These are phyloP conservation scores for Gambelia wislizenii DNA, from an alignment of 2,797 vertebrate genomes.

Conservation along the genomic window DNA sequence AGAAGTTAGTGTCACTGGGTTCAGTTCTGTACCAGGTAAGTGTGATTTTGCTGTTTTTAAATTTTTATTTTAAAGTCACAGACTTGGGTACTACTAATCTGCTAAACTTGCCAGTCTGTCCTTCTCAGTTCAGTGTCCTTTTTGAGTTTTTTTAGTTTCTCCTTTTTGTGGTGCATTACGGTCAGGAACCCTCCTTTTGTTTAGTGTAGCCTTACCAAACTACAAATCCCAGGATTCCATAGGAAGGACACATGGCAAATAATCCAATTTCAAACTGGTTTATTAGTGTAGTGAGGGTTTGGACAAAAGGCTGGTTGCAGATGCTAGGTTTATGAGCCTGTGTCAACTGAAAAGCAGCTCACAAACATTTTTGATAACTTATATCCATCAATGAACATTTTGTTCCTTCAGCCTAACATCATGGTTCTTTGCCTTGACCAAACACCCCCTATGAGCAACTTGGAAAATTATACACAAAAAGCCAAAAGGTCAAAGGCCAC, in stretches of 20 bases:
- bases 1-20: neutral
- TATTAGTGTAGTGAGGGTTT: no score
- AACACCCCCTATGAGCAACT: neutral
- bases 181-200: no score
- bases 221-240: no score
- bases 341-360: neutral
- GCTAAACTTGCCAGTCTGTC: neutral
- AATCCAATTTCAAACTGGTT: no score
- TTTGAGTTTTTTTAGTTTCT: no score
- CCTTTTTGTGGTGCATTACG: no score
- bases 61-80: neutral
- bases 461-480: neutral
- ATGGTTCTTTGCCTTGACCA: neutral
- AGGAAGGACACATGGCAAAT: no score
- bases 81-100: neutral
- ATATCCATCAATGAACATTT: neutral
- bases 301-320: neutral
- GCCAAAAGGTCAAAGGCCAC: neutral
- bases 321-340: neutral
- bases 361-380: neutral
- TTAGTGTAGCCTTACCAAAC: no score
- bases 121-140: neutral
- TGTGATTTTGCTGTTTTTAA: neutral
- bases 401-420: neutral
- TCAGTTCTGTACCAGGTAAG: neutral